A percentile compares a stretch with the other conserved stretches of the same genome.
Evolutionary conservation across 2,113 vertebrate genomes (phyloP).

Genomic region (Spilogale gracilis): DNA sequence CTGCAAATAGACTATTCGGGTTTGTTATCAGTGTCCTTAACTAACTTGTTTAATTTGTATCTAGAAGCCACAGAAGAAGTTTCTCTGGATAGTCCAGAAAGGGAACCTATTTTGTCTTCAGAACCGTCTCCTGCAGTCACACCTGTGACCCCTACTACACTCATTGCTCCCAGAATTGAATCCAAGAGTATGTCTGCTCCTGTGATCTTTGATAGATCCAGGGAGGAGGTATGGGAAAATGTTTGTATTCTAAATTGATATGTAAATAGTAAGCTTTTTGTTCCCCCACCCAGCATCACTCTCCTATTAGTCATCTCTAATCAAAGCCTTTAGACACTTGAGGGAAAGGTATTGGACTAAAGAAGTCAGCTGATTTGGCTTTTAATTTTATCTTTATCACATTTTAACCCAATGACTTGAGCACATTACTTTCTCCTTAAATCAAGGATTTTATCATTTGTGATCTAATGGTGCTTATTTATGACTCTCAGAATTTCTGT

Average conservation of each 20-base stretch:
- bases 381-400: background rate
- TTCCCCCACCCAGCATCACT: background rate
- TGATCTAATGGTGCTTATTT: background rate
- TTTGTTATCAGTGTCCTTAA: constrained; percentile 7
- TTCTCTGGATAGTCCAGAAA: constrained; percentile 97
- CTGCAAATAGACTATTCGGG: background rate
- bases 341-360: background rate
- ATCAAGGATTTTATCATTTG: constrained; percentile 14
- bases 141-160: constrained; percentile 93
- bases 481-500: background rate
- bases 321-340: constrained; percentile 41
- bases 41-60: constrained; percentile 78
- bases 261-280: constrained; percentile 4
- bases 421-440: background rate
- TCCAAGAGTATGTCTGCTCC: constrained; percentile 87
- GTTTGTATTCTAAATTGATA: constrained; percentile 52
- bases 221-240: constrained; percentile 92
- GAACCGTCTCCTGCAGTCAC: constrained; percentile 96
- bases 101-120: constrained; percentile 94
- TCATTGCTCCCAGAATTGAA: constrained; percentile 92
- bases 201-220: constrained; percentile 94
- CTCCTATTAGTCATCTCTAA: constrained; percentile 20
- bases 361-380: background rate
- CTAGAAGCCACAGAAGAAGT: constrained; percentile 98
- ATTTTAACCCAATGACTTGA: background rate